Base-by-base conservation (phyloP, 2,113 vertebrate genomes). In the Apeltes quadracus region DNA sequence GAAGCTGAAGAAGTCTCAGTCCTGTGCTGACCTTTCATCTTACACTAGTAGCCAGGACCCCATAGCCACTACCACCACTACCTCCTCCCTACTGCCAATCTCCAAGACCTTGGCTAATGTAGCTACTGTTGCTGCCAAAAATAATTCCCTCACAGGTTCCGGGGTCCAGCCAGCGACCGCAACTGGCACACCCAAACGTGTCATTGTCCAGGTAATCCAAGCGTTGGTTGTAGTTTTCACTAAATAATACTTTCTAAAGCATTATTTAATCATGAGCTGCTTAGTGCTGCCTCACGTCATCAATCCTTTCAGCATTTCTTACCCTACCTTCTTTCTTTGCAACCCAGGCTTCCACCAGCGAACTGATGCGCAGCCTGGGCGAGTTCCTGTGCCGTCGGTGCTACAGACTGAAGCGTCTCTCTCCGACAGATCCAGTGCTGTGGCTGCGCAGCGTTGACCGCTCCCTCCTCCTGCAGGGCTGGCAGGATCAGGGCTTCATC, bases 1-100 rank as follows among this genome's bases (percentile, higher is more conserved):
- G 89, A 96, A 96, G 89, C 93, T 97, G 75, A 96, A 96, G 91
- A 98, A 97, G 86, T 96, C 96, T 18, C 95, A 96, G 82, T 96
- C 96, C 43, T 97, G 95, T 14, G 95, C 96, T 69, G 96, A 97
- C 91, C 94, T 97, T 32, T 94, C 95, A 39, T 92, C 93, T 1
- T 96, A 74, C 65, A 20, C 95, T 23, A 90, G 94, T 2, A 14
- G 61, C 62, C 95, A 95, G 86, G 94, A 95, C 57, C 91, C 92
- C 23, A 82, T 90, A 0, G 71, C 80, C 69, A 73, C 82, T 50
- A 53, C 71, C 15, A 85, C 93, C 91, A 93, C 88, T 84, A 87
- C 84, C 88, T 88, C 90, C 48, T 87, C 88, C 79, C 86, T 87
- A 61, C 74, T 95, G 87, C 87, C 92, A 86, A 87, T 83, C 51